A percentile compares a stretch with the other conserved stretches of the same genome.
phyloP scores from a whole-genome alignment of 92 coral and sea anemone genomes.

The Parazoanthus swiftii region DNA sequence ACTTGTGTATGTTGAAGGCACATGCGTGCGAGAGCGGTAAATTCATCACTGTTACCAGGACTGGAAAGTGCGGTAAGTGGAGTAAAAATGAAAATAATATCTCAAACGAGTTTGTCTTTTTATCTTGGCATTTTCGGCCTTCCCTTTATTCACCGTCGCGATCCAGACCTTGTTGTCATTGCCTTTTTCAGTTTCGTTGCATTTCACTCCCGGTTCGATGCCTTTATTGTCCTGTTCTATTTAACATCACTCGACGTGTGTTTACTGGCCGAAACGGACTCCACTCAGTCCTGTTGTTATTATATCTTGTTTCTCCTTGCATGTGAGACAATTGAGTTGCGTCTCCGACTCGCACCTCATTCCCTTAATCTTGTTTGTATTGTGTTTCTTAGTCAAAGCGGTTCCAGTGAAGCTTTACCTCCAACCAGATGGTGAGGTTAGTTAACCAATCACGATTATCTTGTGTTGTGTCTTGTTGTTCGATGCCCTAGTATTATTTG shows the following conservation, averaged over 20 bases:
- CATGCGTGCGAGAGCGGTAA: slow-evolving; percentile 67
- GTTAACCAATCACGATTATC: not conserved
- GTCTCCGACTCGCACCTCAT: too few species aligned
- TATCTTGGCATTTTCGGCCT: too few species aligned
- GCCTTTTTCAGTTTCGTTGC: too few species aligned
- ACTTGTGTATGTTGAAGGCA: slow-evolving; percentile 58
- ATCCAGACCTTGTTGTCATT: too few species aligned
- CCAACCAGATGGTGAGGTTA: not conserved
- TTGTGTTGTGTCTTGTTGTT: not conserved
- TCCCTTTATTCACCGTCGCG: too few species aligned
- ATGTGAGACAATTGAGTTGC: too few species aligned
- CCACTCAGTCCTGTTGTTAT: too few species aligned
- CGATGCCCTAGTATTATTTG: too few species aligned
- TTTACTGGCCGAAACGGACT: too few species aligned
- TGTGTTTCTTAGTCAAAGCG: not conserved
- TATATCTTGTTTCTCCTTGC: not conserved
- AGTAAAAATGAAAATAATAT: not conserved
- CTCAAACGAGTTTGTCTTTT: not conserved
- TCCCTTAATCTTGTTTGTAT: not conserved
- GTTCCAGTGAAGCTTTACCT: not conserved
- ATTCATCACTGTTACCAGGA: slow-evolving; percentile 47
- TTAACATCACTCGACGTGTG: too few species aligned
- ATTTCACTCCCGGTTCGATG: too few species aligned
- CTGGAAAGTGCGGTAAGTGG: slow-evolving; percentile 67
- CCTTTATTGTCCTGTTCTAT: too few species aligned